Base-by-base conservation (phyloP, 2,888 invertebrate genomes). In the Oxystoma pomonae region DNA sequence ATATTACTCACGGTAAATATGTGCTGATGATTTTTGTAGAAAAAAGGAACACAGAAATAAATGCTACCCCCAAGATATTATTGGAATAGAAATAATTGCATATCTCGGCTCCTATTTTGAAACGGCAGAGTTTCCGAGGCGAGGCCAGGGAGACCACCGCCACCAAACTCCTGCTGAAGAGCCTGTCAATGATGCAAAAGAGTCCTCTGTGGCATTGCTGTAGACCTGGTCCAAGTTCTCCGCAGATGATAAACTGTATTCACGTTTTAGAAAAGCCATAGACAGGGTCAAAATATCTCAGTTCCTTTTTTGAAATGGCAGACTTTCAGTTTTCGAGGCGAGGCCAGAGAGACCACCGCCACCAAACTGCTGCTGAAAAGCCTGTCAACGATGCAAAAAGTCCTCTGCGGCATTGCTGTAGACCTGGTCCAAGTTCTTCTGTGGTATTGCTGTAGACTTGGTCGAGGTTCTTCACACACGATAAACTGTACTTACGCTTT, bases 281-380 rank as follows among this genome's bases (percentile, higher is more conserved):
- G n/a, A n/a, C n/a, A n/a, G n/a, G n/a, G n/a, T n/a, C n/a, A n/a
- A n/a, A n/a, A n/a, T n/a, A 98, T 98, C 85, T 98, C 98, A 63
- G 95, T 95, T 71, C 96, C 95, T 80, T 95, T 96, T 80, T 95
- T 96, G 83, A 96, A 98, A 83, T 98, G 98, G 81, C 96, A 97
- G 67, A 98, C 95, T 84, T 94, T 92, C 77, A 96, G 86, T 82
- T 88, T 89, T 78, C 98, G 86, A 69, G 98, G 97, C 65, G 96
- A 91, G 71, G 92, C 87, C 73, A 94, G 85, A 71, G 94, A 93
- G 70, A 99, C 98, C 74, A 98, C 88, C 65, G 98, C 97, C 77
- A 98, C 94, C 74, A 99, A 85, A 73, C 96, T 96, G 81, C 97
- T 97, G 82, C 95, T 95, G 83, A 98, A 99, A 69, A 98, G 86